Evolutionary conservation across 2,888 invertebrate genomes (phyloP), one percentile per base, ranked within the genome.

Genomic region (Lepidocyrtoides sp.): DNA sequence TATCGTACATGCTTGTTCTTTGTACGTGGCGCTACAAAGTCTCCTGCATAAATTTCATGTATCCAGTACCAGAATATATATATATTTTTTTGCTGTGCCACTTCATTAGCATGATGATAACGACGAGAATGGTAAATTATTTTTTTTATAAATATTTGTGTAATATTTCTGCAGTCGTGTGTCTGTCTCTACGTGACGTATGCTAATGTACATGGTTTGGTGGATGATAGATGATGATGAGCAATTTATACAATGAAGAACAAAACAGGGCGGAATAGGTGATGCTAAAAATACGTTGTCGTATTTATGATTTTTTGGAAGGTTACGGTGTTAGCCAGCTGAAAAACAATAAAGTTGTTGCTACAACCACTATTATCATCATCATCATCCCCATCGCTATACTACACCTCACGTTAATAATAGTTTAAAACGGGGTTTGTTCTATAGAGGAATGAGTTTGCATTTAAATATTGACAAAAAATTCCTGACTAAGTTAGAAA

Each of bases 401-500:
- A 26, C 12, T 29, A 82, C 2, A n/a, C n/a, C n/a, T n/a, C 36
- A 36, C 32, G 10, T 14, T 32, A 29, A 7, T 63, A 63, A 63
- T 41, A 44, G 41, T 51, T 81, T 60, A 44, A 29, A 82, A 82
- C 60, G 60, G 60, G 12, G 57, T 23, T 77, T 23, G 3, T 26
- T 32, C 0, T 20, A 8, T 17, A 20, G 48, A 85, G 12, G 57
- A 48, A 91, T 91, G 91, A 91, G 91, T 91, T 91, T 26, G 86
- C 91, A 87, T 82, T 91, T 91, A 63, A 87, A 60, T 91, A 77
- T 91, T 91, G 91, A 91, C 81, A 69, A 8, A 10, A 51, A 63
- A 69, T 20, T 86, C 60, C 57, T 82, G 86, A 91, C 75, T 85
- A 69, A 89, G 77, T 81, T 57, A 63, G 20, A n/a, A n/a, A n/a